These are phyloP conservation scores for Eublepharis macularius DNA, from an alignment of 2,113 vertebrate species.

Conservation along the genomic window DNA sequence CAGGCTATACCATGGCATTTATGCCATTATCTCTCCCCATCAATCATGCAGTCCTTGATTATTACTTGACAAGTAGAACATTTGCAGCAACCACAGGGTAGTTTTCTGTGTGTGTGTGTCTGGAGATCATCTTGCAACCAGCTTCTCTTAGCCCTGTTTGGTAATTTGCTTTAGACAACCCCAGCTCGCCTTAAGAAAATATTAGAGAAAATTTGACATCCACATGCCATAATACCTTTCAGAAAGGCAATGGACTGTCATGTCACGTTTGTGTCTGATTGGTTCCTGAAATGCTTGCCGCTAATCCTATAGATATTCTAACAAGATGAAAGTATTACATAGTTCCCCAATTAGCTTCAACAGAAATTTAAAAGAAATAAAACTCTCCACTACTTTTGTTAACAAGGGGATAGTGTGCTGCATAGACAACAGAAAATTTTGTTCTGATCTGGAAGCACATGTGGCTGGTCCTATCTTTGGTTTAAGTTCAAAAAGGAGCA, in stretches of 20 bases:
- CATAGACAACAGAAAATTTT: slow-evolving; percentile 9
- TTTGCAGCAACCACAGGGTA: not conserved
- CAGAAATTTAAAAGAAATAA: slow-evolving; percentile 11
- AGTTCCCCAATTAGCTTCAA: slow-evolving; percentile 36
- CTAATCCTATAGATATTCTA: slow-evolving; percentile 16
- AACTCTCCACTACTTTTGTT: not conserved
- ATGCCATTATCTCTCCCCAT: no score
- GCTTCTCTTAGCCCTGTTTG: not conserved
- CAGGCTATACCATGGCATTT: no score
- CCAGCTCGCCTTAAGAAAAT: not conserved
- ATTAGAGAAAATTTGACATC: not conserved
- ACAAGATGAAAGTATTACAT: slow-evolving; percentile 24
- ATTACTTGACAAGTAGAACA: no score
- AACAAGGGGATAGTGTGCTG: not conserved
- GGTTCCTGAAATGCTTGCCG: not conserved
- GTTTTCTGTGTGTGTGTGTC: not conserved
- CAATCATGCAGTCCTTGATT: no score
- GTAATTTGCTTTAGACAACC: not conserved
- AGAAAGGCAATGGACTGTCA: not conserved
- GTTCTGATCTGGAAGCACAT: not conserved
- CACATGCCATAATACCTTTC: not conserved
- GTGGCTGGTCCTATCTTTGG: not conserved
- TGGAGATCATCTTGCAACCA: not conserved
- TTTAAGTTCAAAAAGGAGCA: not conserved
- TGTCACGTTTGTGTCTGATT: slow-evolving; percentile 6